Evolutionary conservation across 2,113 vertebrate species (phyloP).

Genomic region (Taurulus bubalis): DNA sequence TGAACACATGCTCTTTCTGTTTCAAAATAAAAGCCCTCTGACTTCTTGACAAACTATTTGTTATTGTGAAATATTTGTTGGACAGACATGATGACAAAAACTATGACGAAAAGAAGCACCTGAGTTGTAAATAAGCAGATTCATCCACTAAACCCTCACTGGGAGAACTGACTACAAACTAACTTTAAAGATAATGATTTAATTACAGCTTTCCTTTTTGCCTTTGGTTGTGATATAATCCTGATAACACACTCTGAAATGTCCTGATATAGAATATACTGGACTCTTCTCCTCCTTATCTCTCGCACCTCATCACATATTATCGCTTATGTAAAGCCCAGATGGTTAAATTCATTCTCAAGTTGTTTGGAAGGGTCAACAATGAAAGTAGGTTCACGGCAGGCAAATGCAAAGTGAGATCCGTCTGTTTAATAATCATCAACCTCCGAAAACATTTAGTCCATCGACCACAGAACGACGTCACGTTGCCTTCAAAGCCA

Average conservation of each 20-base stretch:
- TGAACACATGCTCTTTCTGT: too few relatives aligned
- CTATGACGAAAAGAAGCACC: not conserved
- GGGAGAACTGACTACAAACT: not conserved
- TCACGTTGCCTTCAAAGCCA: constrained; percentile 42
- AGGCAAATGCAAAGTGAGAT: constrained; percentile 3
- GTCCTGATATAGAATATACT: not conserved
- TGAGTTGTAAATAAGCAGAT: not conserved
- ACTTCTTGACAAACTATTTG: too few relatives aligned
- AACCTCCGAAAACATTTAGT: not conserved
- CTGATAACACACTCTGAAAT: not conserved
- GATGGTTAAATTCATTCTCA: not conserved
- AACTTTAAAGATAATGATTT: not conserved
- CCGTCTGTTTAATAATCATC: constrained; percentile 1
- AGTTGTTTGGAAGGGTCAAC: not conserved
- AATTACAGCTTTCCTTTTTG: not conserved
- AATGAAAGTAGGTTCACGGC: not conserved
- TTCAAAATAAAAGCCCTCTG: too few relatives aligned
- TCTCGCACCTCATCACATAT: not conserved
- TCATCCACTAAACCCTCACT: not conserved
- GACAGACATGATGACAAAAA: not conserved
- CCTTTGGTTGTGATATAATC: not conserved
- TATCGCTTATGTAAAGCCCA: not conserved
- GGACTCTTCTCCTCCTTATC: not conserved
- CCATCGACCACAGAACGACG: constrained; percentile 12
- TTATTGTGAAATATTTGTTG: too few relatives aligned